Percentiles rank a stretch among this genome's conserved stretches.
These are phyloP conservation scores for Eurois occulta DNA, from an alignment of 2,888 invertebrate species.

Conservation along the genomic window DNA sequence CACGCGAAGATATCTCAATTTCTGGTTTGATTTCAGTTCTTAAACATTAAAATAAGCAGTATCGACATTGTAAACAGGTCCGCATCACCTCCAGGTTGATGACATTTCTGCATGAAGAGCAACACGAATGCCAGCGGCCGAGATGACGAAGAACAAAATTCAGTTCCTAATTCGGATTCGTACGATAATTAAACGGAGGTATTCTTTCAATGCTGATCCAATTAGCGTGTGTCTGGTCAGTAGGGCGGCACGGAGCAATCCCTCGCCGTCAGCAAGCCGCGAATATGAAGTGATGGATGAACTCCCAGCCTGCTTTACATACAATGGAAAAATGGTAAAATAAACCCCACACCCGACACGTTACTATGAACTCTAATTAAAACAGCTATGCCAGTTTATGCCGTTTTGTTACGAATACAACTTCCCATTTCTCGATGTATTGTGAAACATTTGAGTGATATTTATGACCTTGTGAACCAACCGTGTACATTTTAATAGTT, in stretches of 20 bases:
- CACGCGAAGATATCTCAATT: neutral
- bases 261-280: constrained; percentile 80
- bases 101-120: constrained; percentile 55
- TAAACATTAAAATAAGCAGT: neutral
- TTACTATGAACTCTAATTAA: constrained; percentile 88
- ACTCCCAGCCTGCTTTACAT: constrained; percentile 86
- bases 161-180: constrained; percentile 67
- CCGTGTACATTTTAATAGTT: constrained; percentile 66
- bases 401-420: constrained; percentile 77
- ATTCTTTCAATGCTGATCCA: constrained; percentile 76
- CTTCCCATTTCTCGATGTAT: constrained; percentile 79
- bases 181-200: constrained; percentile 68
- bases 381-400: constrained; percentile 83
- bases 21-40: neutral
- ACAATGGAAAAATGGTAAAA: constrained; percentile 87
- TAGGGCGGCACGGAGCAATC: constrained; percentile 78
- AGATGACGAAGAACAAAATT: constrained; percentile 64
- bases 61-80: constrained; percentile 27
- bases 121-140: constrained; percentile 49
- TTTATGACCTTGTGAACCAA: constrained; percentile 77
- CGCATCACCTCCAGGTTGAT: constrained; percentile 29
- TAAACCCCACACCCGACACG: constrained; percentile 81
- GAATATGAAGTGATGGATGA: constrained; percentile 90
- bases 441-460: constrained; percentile 75
- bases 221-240: constrained; percentile 79